A percentile compares a stretch with the other conserved stretches of the same genome.
Evolutionary conservation across 1,140 invertebrate species (phyloP).

Genomic region (Dreissena rostriformis): DNA sequence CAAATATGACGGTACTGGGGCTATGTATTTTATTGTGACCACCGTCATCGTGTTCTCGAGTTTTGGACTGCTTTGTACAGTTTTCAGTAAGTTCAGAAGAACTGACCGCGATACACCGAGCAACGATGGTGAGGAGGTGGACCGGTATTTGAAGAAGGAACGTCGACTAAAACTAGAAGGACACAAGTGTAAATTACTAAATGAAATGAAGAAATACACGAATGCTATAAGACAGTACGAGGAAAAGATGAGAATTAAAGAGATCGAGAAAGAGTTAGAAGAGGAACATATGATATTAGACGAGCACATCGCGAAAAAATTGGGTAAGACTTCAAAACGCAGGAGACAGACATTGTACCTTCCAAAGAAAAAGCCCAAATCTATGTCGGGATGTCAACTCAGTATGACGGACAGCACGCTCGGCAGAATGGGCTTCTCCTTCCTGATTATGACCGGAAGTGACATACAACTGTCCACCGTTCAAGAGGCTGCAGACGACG

Average conservation of each 20-base stretch:
- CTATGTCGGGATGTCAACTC: background rate
- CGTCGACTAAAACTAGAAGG: constrained; percentile 34
- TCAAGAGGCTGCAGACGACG: too few relatives aligned
- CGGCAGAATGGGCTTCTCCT: constrained; percentile 26
- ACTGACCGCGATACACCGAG: background rate
- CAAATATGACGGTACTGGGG: constrained; percentile 32
- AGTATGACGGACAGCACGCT: constrained; percentile 17
- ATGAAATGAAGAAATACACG: constrained; percentile 26
- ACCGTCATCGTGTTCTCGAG: constrained; percentile 29
- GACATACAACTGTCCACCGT: too few relatives aligned
- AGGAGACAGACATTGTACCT: background rate
- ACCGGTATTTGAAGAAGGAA: constrained; percentile 30
- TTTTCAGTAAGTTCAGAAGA: constrained; percentile 12
- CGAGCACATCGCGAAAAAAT: too few relatives aligned
- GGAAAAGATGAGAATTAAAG: constrained; percentile 11
- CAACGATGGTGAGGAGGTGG: constrained; percentile 16
- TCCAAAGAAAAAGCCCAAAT: background rate
- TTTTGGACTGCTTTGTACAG: constrained; percentile 23
- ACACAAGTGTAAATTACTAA: constrained; percentile 22
- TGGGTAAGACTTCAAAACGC: too few relatives aligned
- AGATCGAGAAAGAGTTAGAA: constrained; percentile 18
- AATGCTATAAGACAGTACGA: constrained; percentile 26
- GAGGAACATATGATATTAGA: background rate
- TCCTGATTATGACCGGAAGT: constrained; percentile 26
- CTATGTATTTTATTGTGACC: constrained; percentile 41